Evolutionary conservation across 37 sponge, comb jelly and placozoan species (phyloP).

Genomic region (Spongia lamella): DNA sequence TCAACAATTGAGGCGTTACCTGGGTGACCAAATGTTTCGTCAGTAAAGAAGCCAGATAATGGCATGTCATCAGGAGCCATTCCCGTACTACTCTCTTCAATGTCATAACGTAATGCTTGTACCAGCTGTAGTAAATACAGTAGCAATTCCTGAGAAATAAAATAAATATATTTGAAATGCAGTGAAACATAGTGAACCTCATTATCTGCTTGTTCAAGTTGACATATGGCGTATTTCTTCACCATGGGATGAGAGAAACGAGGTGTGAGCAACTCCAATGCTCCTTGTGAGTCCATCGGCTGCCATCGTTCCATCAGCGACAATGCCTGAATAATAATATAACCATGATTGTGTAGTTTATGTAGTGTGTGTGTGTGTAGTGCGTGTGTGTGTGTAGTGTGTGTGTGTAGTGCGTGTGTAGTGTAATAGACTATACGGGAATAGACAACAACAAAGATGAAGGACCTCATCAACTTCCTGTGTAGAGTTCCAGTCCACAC

Average conservation of each 20-base stretch:
- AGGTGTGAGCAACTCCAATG: constrained; percentile 89
- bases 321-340: constrained; percentile 39
- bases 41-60: constrained; percentile 4
- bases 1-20: too few species aligned
- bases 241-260: constrained; percentile 46
- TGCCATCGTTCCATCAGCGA: constrained; percentile 90
- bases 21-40: not conserved
- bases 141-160: constrained; percentile 56
- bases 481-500: constrained; percentile 86
- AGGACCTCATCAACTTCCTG: constrained; percentile 57
- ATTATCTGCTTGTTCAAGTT: constrained; percentile 85
- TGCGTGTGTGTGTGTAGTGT: constrained; percentile 22
- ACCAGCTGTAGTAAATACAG: constrained; percentile 86
- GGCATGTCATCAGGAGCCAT: too few species aligned
- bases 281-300: constrained; percentile 88
- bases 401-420: too few species aligned
- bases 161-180: not conserved
- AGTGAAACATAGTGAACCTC: constrained; percentile 63
- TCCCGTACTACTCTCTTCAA: too few species aligned
- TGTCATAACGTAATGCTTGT: constrained; percentile 82
- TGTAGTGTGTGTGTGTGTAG: constrained; percentile 9
- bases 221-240: constrained; percentile 86
- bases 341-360: too few species aligned
- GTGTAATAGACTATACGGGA: too few species aligned
- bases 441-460: not conserved